A percentile compares a stretch with the other conserved stretches of the same genome.
These are phyloP conservation scores for Pogonophryne albipinna DNA, from an alignment of 2,797 vertebrate genomes.

Conservation along the genomic window DNA sequence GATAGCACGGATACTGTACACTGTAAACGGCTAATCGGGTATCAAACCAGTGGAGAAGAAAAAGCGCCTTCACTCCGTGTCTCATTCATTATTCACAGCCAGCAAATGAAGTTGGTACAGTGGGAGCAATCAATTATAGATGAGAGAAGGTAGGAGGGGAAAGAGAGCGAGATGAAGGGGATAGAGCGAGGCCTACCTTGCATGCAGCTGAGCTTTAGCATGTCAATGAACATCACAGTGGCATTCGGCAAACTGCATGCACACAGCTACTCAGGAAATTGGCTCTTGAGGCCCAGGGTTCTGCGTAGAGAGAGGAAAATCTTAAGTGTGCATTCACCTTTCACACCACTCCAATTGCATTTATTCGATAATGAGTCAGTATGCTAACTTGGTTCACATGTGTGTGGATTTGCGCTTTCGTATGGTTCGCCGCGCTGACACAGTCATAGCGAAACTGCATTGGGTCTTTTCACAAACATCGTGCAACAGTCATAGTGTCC, in stretches of 20 bases:
- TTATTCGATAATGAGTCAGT: conserved; percentile 29
- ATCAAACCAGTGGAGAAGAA: conserved; percentile 79
- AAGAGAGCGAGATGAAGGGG: conserved; percentile 62
- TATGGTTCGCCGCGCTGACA: conserved; percentile 42
- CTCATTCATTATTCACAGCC: conserved; percentile 86
- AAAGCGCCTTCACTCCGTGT: conserved; percentile 77
- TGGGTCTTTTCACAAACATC: conserved; percentile 71
- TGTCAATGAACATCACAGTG: conserved; percentile 59
- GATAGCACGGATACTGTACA: conserved; percentile 52
- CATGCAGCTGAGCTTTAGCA: conserved; percentile 68
- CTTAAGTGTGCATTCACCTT: conserved; percentile 19
- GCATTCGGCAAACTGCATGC: conserved; percentile 47
- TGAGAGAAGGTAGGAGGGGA: conserved; percentile 78
- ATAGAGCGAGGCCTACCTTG: conserved; percentile 58
- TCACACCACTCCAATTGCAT: conserved; percentile 22
- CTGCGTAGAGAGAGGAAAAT: background rate
- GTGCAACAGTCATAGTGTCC: conserved; percentile 62
- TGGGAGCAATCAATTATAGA: conserved; percentile 87
- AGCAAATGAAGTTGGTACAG: conserved; percentile 86
- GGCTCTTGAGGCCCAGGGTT: conserved; percentile 26
- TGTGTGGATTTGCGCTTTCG: conserved; percentile 39
- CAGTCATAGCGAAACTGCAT: conserved; percentile 79
- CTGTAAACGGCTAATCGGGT: conserved; percentile 76
- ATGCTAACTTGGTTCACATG: conserved; percentile 19
- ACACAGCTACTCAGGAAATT: conserved; percentile 34